Base-by-base conservation (phyloP, 2,797 vertebrate species). In the Oreortyx pictus region DNA sequence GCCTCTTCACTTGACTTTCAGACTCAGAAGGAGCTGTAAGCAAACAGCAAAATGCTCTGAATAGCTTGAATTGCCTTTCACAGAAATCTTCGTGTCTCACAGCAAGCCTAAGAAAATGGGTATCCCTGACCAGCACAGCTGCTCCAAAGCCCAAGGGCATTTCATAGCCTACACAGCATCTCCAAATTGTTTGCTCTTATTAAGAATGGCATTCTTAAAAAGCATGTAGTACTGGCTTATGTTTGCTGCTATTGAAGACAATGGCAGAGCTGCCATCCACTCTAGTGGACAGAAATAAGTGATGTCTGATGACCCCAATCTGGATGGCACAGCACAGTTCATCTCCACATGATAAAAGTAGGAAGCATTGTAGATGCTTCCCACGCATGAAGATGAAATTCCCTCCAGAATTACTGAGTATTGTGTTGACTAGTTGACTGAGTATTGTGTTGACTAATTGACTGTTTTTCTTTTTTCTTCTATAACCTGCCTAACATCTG, bases 391-490 rank as follows among this genome's bases (percentile, higher is more conserved):
- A 18, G 52, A 18, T 54, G 29, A 7, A 60, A 46, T 43, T 59
- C 24, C 31, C 25, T 46, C 49, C 10, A 0, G 0, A 20, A 54
- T 2, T 14, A 39, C 78, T 1, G 4, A 46, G 12, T 46, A 44
- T 20, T 11, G 3, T 4, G 13, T 12, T 61, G n/a, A n/a, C n/a
- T n/a, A n/a, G n/a, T n/a, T n/a, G n/a, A 39, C 78, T 1, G 4
- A 46, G 12, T 46, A 44, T 20, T 11, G 3, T 4, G 13, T 12
- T 61, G n/a, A n/a, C n/a, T n/a, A 77, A 14, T 17, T n/a, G 52
- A 7, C 52, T 77, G 14, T 31, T 61, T 29, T 27, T 76, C 54
- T 81, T 60, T 61, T 47, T 66, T 94, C 37, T 39, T 84, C 66
- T 71, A 62, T 88, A 82, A 67, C 39, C 29, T 71, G 52, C 11